Evolutionary conservation across 2,888 invertebrate genomes (phyloP).

Genomic region (Orthosia gracilis): DNA sequence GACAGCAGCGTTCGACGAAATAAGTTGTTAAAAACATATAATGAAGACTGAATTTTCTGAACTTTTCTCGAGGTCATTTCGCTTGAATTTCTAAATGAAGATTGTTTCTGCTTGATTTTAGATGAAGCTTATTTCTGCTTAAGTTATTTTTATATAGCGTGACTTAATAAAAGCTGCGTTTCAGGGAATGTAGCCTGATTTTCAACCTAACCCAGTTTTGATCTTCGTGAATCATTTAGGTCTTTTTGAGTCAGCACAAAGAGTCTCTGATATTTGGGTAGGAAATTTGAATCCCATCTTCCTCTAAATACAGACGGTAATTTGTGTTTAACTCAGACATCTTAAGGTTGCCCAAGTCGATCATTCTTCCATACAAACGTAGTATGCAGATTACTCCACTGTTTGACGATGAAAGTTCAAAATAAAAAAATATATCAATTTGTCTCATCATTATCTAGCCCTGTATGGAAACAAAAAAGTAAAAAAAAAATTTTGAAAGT

Average conservation of each 20-base stretch:
- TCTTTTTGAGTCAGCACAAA: background rate
- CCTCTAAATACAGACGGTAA: background rate
- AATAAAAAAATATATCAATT: no score
- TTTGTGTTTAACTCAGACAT: no score
- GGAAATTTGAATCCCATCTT: background rate
- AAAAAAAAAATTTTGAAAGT: no score
- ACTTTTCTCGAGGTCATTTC: constrained; percentile 45
- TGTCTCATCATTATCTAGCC: no score
- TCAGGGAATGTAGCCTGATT: constrained; percentile 12
- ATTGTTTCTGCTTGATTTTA: constrained; percentile 19
- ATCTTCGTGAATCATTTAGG: background rate
- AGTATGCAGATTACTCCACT: no score
- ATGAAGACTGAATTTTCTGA: constrained; percentile 13
- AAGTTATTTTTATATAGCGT: constrained; percentile 41
- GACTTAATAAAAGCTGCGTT: constrained; percentile 10
- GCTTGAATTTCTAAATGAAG: constrained; percentile 43
- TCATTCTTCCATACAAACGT: no score
- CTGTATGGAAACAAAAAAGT: no score
- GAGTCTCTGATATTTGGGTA: background rate
- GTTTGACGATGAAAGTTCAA: no score
- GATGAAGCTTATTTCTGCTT: constrained; percentile 38
- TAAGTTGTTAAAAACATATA: constrained; percentile 55
- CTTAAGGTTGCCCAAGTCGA: no score
- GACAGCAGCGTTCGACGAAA: constrained; percentile 58
- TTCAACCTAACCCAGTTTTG: background rate